phyloP scores from a whole-genome alignment of 2,888 invertebrate genomes.

The Himalopsyche kuldschensis region DNA sequence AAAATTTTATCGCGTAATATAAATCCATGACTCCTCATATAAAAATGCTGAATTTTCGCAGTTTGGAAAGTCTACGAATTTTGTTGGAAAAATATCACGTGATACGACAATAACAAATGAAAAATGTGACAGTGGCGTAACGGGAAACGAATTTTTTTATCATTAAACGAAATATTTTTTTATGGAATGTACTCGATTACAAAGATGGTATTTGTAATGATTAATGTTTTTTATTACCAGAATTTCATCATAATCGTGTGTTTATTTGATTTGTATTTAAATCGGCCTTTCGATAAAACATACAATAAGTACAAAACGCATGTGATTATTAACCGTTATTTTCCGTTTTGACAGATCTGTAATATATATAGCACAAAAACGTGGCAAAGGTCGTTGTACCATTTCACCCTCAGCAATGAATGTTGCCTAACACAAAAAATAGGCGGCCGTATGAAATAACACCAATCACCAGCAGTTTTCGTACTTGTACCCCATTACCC shows the following conservation, averaged over 20 bases:
- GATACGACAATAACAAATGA: not conserved
- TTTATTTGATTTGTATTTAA: too few relatives aligned
- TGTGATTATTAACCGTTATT: too few relatives aligned
- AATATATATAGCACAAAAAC: not conserved
- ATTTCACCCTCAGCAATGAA: not conserved
- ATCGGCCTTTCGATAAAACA: too few relatives aligned
- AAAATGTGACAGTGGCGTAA: not conserved
- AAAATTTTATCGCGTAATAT: not conserved
- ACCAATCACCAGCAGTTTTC: not conserved
- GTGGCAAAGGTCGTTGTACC: not conserved
- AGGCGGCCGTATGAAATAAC: not conserved
- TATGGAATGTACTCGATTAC: too few relatives aligned
- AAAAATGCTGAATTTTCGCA: not conserved
- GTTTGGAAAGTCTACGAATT: not conserved
- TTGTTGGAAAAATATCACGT: not conserved
- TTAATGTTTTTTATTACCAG: too few relatives aligned
- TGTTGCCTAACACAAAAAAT: not conserved
- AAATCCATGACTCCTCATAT: not conserved
- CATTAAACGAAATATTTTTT: too few relatives aligned
- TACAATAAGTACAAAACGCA: too few relatives aligned
- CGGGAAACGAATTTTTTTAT: not conserved
- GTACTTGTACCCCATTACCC: not conserved
- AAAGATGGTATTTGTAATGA: too few relatives aligned
- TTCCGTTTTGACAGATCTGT: too few relatives aligned
- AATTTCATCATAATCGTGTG: too few relatives aligned